Evolutionary conservation across 2,797 vertebrate species (phyloP), one percentile per base, ranked within the genome.

Genomic region (Hydrocynus forskahlii): DNA sequence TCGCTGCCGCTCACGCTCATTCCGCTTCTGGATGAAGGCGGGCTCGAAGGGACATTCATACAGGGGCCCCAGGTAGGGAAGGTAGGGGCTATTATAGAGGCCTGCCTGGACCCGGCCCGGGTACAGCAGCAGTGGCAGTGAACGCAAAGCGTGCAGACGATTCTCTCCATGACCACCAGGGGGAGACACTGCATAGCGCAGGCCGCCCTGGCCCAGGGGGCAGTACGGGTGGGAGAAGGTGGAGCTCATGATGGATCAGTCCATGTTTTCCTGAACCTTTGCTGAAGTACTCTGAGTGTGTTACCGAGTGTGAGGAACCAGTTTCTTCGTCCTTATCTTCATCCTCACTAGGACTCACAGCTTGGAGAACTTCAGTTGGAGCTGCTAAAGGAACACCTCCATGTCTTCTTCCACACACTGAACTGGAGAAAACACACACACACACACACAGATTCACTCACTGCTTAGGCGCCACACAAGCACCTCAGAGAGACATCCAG

Each of bases 11-110:
- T 97, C 96, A 0, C 96, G 92, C 85, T 97, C 95, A 2, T 97
- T 96, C 1, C 96, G 86, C 72, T 95, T 96, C 89, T 94, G 96
- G 84, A 96, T 95, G 88, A 96, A 96, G 0, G 95, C 95, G 0
- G 95, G 96, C 75, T 96, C 95, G 0, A 95, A 92, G 0, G 95
- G 92, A 86, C 94, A 95, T 86, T 95, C 93, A 38, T 93, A 95
- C 12, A 93, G 91, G n/a, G 94, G 90, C 2, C 92, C 83, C 74
- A 95, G 87, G 83, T 92, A 94, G 4, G 95, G 93, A 62, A 95
- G 75, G 17, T 94, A 93, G 0, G 92, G 89, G 52, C 88, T 77
- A 0, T 93, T 91, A 23, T 92, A 95, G 64, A 90, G 87, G 62
- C 88, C 63, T 0, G 89, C 67, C 21, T 94, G 94, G 2, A 92